Percentiles rank a stretch among this genome's conserved stretches.
Conservation (phyloP, 2,113 vertebrate species). For the Rattus rattus region DNA sequence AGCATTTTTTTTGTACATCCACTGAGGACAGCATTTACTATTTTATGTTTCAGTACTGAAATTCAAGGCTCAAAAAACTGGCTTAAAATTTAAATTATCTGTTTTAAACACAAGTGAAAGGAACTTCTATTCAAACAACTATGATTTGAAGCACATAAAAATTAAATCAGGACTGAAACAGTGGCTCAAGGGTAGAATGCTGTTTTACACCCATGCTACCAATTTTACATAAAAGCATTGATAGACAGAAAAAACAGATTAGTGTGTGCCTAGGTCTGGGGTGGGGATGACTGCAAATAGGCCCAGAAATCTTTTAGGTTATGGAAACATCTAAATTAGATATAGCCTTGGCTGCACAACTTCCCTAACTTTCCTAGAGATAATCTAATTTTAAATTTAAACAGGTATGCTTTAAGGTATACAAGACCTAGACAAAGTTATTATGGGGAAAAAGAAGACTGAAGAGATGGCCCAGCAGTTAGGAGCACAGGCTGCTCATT, state of each 20-base stretch:
- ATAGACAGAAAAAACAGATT: not conserved
- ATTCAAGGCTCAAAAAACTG: not conserved
- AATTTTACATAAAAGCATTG: not conserved
- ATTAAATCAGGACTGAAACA: not conserved
- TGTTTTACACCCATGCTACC: not conserved
- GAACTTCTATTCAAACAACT: constrained; percentile 20
- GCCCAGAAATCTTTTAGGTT: not conserved
- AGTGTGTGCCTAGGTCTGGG: not conserved
- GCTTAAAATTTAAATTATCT: not conserved
- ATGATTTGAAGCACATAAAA: not conserved
- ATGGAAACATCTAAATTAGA: not conserved
- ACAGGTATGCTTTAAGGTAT: not conserved
- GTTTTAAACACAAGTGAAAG: not conserved
- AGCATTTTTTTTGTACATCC: not conserved
- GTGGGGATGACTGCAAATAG: not conserved
- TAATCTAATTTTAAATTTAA: not conserved
- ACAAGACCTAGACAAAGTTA: not conserved
- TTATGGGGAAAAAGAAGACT: not conserved
- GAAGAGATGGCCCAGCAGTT: not conserved
- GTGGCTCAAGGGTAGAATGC: not conserved
- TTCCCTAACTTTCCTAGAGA: not conserved
- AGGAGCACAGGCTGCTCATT: not conserved
- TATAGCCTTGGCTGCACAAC: not conserved
- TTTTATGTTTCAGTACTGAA: not conserved
- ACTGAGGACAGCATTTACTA: not conserved